phyloP scores from a whole-genome alignment of 2,797 vertebrate species.

The Myotis findleyi region DNA sequence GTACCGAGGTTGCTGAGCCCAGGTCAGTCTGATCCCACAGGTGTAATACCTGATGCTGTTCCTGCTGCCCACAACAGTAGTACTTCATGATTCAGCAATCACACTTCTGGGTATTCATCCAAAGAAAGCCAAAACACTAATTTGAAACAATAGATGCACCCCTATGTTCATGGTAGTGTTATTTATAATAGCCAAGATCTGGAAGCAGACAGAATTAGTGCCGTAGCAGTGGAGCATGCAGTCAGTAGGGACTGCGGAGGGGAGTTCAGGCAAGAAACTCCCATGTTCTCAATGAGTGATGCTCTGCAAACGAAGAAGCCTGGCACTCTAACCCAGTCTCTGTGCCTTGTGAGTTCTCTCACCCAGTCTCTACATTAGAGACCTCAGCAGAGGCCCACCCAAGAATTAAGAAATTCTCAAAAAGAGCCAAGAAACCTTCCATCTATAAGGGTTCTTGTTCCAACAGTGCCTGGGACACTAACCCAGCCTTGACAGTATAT shows the following conservation, averaged over 20 bases:
- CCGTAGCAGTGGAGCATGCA: rapidly evolving
- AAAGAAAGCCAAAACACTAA: not conserved
- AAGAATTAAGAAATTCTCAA: not conserved
- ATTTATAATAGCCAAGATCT: not conserved
- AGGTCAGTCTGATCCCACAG: not conserved
- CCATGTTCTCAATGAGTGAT: not conserved
- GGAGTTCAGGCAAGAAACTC: not conserved
- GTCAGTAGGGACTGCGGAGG: too few species aligned
- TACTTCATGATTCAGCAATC: not conserved
- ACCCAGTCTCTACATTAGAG: not conserved
- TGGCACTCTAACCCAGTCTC: not conserved
- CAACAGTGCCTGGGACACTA: not conserved
- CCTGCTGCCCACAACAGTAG: not conserved
- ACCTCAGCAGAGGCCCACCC: not conserved
- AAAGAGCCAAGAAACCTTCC: not conserved
- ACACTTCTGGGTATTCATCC: not conserved
- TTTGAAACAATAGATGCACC: not conserved
- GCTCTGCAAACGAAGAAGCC: too few species aligned
- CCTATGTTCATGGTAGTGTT: not conserved
- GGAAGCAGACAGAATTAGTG: not conserved
- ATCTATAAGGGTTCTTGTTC: not conserved
- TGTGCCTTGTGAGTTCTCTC: not conserved
- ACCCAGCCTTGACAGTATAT: too few species aligned
- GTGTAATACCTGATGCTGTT: not conserved
- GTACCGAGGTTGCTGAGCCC: not conserved